Conservation (phyloP, 2,797 vertebrate species). For the Perdix hodgsoniae region DNA sequence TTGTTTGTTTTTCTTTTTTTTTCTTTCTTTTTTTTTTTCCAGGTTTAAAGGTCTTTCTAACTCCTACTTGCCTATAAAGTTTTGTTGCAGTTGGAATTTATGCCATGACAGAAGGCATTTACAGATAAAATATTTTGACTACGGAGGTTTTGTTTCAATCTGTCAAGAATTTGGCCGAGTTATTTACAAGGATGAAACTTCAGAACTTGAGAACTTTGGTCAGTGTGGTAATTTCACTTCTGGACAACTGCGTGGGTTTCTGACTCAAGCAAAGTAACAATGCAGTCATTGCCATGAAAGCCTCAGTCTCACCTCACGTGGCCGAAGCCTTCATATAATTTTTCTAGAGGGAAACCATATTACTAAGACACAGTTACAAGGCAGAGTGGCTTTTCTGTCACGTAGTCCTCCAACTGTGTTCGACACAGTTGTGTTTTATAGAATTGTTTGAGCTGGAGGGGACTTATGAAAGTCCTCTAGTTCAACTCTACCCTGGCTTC, state of each 20-base stretch:
- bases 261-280: not conserved
- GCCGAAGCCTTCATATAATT: not conserved
- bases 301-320: not conserved
- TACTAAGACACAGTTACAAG: not conserved
- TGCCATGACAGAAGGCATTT: constrained; percentile 23
- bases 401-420: not conserved
- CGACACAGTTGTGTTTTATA: not conserved
- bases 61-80: not conserved
- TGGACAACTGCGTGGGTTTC: not conserved
- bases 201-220: not conserved
- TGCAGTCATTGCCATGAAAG: accelerated
- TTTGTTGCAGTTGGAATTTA: constrained; percentile 7
- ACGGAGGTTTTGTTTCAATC: not conserved
- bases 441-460: no score
- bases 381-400: not conserved
- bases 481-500: not conserved
- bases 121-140: not conserved
- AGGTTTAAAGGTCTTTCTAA: not conserved
- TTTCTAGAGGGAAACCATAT: not conserved
- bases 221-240: not conserved
- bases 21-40: no score
- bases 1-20: no score
- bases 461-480: no score
- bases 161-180: not conserved
- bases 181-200: not conserved